phyloP scores from a whole-genome alignment of 2,888 invertebrate genomes.

The Onthophagus sagittarius region DNA sequence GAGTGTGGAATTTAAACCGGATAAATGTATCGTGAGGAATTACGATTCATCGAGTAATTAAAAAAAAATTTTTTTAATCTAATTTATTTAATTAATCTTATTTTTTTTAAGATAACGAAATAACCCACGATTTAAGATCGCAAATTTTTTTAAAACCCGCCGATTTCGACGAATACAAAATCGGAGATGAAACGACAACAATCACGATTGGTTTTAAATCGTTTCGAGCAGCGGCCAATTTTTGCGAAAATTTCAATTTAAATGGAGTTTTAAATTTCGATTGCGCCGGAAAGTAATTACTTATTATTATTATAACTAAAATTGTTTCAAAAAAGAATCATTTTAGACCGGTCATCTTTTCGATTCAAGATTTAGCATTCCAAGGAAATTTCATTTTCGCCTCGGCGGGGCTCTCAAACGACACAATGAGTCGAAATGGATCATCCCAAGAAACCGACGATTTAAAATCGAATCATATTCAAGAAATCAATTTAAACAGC shows the following conservation, averaged over 20 bases:
- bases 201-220: constrained; percentile 86
- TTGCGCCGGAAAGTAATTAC: constrained; percentile 64
- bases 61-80: background rate
- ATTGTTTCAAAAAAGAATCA: background rate
- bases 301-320: constrained; percentile 10
- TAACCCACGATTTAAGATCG: constrained; percentile 49
- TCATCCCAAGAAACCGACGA: constrained; percentile 28
- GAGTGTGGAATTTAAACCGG: constrained; percentile 64
- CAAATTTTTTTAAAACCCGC: constrained; percentile 68
- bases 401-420: background rate
- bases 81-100: background rate
- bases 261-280: constrained; percentile 72
- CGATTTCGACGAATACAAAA: constrained; percentile 69
- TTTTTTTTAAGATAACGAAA: background rate
- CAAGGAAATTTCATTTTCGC: too few relatives aligned
- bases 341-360: background rate
- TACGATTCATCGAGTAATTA: constrained; percentile 63
- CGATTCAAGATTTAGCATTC: too few relatives aligned
- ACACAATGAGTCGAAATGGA: constrained; percentile 38
- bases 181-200: constrained; percentile 58
- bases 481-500: background rate
- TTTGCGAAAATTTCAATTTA: constrained; percentile 71
- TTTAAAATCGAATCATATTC: constrained; percentile 20
- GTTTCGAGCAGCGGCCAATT: constrained; percentile 71
- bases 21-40: constrained; percentile 68